Percentiles rank a stretch among this genome's conserved stretches.
Evolutionary conservation across 2,797 vertebrate species (phyloP).

Genomic region (Sarcophilus harrisii): DNA sequence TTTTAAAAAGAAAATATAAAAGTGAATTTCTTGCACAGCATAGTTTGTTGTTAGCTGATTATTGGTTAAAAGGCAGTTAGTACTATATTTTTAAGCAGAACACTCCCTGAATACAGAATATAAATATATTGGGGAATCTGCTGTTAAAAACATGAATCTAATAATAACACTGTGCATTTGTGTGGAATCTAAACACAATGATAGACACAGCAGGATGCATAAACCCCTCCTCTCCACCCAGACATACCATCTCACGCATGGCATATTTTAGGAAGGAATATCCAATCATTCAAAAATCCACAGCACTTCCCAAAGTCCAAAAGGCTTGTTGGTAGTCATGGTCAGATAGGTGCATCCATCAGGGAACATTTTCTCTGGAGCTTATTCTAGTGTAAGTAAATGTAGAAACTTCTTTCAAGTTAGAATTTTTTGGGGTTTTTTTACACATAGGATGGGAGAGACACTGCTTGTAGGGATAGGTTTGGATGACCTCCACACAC

Average conservation of each 20-base stretch:
- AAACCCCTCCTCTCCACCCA: background rate
- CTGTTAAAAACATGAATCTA: background rate
- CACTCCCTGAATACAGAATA: background rate
- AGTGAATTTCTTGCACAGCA: conserved; percentile 27
- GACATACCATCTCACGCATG: background rate
- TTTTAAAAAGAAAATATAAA: conserved; percentile 30
- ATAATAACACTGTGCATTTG: background rate
- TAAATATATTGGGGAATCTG: background rate
- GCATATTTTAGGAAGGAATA: background rate
- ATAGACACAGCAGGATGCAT: background rate
- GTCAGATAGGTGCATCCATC: background rate
- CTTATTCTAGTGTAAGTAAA: background rate
- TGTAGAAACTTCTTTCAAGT: background rate
- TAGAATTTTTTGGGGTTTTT: background rate
- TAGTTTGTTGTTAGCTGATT: background rate
- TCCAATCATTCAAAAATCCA: background rate
- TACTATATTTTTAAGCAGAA: background rate
- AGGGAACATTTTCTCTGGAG: background rate
- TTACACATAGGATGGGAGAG: background rate
- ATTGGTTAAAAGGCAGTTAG: conserved; percentile 25
- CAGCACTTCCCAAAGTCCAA: background rate
- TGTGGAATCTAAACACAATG: background rate
- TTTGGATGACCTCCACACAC: background rate
- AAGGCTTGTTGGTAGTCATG: background rate
- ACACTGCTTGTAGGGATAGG: background rate